These are phyloP conservation scores for Busseola fusca DNA, from an alignment of 2,888 invertebrate genomes.

Conservation along the genomic window DNA sequence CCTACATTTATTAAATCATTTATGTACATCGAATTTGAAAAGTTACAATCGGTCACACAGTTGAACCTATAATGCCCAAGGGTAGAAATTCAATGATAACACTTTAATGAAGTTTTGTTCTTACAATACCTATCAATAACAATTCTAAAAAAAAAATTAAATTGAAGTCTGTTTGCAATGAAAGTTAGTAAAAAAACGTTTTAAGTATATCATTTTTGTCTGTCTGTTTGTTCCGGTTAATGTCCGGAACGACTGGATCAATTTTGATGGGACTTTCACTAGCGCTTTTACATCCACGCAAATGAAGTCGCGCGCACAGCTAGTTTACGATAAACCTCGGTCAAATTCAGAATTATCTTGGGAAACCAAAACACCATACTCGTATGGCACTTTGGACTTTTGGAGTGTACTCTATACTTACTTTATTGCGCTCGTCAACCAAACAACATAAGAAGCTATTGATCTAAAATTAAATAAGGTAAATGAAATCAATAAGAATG, in stretches of 20 bases:
- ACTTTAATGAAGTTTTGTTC: neutral
- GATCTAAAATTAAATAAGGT: neutral
- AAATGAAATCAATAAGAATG: conserved; percentile 11
- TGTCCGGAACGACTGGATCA: too few relatives aligned
- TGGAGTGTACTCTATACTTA: neutral
- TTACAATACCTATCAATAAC: neutral
- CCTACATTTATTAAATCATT: neutral
- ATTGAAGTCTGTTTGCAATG: too few relatives aligned
- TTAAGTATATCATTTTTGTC: too few relatives aligned
- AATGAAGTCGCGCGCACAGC: neutral
- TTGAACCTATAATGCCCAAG: neutral
- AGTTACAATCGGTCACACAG: neutral
- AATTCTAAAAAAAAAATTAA: neutral
- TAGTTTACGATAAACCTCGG: neutral
- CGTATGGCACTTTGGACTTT: neutral
- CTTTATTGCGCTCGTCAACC: neutral
- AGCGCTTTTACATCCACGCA: neutral
- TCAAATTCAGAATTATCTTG: neutral
- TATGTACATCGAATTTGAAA: neutral
- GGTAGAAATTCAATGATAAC: neutral
- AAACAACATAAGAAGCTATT: neutral
- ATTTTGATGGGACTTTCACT: too few relatives aligned
- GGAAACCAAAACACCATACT: neutral
- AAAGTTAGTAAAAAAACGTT: too few relatives aligned
- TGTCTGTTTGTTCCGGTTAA: too few relatives aligned